Conservation (phyloP, 2,113 vertebrate genomes). For the Aythya baeri region DNA sequence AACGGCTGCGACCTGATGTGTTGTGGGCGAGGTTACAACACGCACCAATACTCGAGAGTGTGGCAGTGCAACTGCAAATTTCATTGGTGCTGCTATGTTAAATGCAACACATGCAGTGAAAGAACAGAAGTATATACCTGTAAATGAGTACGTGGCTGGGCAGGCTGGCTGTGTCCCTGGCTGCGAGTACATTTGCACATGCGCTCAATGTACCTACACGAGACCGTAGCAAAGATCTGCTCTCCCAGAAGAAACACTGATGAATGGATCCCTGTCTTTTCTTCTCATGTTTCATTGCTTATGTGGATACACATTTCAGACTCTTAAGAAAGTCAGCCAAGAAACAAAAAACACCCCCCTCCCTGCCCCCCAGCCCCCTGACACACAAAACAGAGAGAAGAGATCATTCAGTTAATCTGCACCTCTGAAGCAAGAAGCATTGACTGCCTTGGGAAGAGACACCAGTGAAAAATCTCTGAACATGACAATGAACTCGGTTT, state of each 20-base stretch:
- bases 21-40: conserved; percentile 97
- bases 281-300: background rate
- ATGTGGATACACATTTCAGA: background rate
- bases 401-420: background rate
- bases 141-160: conserved; percentile 78
- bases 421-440: background rate
- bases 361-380: background rate
- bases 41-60: conserved; percentile 95
- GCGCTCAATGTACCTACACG: background rate
- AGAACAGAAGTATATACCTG: conserved; percentile 96
- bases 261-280: background rate
- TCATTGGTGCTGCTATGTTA: conserved; percentile 99
- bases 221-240: background rate
- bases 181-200: conserved; percentile 68
- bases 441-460: background rate
- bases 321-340: background rate
- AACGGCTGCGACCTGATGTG: conserved; percentile 97
- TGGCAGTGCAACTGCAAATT: conserved; percentile 99
- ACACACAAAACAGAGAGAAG: background rate
- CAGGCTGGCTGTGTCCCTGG: background rate
- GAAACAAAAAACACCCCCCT: background rate
- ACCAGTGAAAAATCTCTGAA: background rate
- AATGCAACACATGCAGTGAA: conserved; percentile 98
- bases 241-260: background rate
- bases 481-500: background rate